Percentiles rank a stretch among this genome's conserved stretches.
Conservation (phyloP, 2,113 vertebrate genomes). For the Fukomys damarensis region DNA sequence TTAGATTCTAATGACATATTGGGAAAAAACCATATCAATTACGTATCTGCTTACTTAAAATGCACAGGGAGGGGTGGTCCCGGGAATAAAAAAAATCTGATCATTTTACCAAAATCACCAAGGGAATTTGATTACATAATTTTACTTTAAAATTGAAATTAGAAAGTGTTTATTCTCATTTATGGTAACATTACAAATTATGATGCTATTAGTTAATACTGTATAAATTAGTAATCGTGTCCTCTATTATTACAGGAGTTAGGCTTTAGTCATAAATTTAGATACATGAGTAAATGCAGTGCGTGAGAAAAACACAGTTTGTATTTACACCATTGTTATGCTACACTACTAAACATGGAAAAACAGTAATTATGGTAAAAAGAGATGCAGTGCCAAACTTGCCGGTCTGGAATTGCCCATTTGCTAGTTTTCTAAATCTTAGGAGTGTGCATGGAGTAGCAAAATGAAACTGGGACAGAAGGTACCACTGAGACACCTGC, state of each 20-base stretch:
- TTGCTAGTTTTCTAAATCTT: neutral
- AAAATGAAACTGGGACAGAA: neutral
- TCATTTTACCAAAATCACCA: neutral
- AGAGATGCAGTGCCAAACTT: neutral
- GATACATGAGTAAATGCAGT: neutral
- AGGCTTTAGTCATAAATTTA: neutral
- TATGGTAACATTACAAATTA: neutral
- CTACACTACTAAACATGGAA: neutral
- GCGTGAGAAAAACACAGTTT: neutral
- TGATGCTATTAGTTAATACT: neutral
- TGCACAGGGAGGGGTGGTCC: neutral
- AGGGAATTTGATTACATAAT: neutral
- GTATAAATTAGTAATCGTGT: neutral
- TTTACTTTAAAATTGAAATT: conserved; percentile 21
- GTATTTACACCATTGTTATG: neutral
- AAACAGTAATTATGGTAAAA: neutral
- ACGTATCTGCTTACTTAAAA: neutral
- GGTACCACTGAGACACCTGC: neutral
- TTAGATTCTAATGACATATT: neutral
- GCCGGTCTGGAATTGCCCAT: neutral
- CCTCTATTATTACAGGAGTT: neutral
- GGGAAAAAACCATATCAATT: neutral
- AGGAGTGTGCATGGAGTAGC: neutral
- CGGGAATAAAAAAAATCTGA: neutral
- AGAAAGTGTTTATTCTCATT: neutral